Evolutionary conservation across 92 coral and sea anemone species (phyloP).

Genomic region (Epizoanthus scotinus): DNA sequence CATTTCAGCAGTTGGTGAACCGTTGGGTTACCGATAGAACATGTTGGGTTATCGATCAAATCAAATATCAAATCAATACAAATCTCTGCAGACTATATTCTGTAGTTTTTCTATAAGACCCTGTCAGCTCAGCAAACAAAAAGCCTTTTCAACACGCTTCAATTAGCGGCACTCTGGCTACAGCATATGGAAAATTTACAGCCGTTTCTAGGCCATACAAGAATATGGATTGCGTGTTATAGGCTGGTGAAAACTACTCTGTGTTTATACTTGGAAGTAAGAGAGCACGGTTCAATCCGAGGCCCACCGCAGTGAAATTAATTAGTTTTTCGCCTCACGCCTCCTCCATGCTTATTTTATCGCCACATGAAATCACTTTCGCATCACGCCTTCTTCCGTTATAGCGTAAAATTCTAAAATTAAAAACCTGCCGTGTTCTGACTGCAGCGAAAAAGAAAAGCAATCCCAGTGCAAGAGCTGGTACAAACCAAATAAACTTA

Average conservation of each 20-base stretch:
- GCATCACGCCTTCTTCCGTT: constrained; percentile 81
- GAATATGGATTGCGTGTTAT: constrained; percentile 26
- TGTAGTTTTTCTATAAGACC: too few relatives aligned
- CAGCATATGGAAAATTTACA: constrained; percentile 13
- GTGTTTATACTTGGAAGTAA: constrained; percentile 31
- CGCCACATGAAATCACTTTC: constrained; percentile 52
- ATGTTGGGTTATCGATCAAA: constrained; percentile 7
- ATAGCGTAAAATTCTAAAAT: constrained; percentile 43
- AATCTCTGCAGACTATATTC: background rate
- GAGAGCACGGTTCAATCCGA: constrained; percentile 21
- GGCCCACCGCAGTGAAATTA: constrained; percentile 70
- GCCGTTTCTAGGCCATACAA: background rate
- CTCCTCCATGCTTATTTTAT: constrained; percentile 45
- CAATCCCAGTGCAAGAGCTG: background rate
- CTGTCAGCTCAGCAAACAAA: background rate
- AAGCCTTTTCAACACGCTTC: constrained; percentile 16
- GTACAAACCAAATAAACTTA: background rate
- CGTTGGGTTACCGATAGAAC: background rate
- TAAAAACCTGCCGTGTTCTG: constrained; percentile 15
- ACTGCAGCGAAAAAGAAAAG: background rate
- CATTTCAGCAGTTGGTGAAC: background rate
- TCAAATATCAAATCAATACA: background rate
- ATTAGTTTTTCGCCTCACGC: constrained; percentile 86
- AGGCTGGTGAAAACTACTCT: constrained; percentile 1
- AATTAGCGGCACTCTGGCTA: constrained; percentile 25